Conservation (phyloP, 2,888 invertebrate genomes). For the Heteromurus nitidus region DNA sequence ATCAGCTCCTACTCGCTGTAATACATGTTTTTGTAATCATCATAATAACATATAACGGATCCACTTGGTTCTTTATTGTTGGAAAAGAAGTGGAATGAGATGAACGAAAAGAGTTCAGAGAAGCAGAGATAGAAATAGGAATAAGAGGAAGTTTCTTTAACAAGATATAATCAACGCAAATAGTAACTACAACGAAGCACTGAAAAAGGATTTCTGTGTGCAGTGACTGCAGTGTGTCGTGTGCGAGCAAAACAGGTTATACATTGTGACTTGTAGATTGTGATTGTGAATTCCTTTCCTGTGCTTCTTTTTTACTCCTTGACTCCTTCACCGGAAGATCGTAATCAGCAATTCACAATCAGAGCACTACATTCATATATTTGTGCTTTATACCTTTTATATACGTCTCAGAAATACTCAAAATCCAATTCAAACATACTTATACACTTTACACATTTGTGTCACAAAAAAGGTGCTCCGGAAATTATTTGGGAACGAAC, state of each 20-base stretch:
- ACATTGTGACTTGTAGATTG: slow-evolving; percentile 20
- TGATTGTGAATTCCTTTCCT: slow-evolving; percentile 39
- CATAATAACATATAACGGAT: slow-evolving; percentile 43
- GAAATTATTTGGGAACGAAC: slow-evolving; percentile 33
- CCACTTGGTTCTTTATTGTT: slow-evolving; percentile 6
- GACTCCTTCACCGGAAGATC: slow-evolving; percentile 55
- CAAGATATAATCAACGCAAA: slow-evolving; percentile 37
- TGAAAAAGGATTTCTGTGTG: slow-evolving; percentile 15
- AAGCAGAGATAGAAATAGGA: slow-evolving; percentile 31
- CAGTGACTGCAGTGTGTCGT: slow-evolving; percentile 39
- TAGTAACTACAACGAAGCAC: slow-evolving; percentile 29
- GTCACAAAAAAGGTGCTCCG: slow-evolving; percentile 37
- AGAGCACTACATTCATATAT: slow-evolving; percentile 29
- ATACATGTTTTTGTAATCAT: slow-evolving; percentile 37
- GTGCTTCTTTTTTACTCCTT: slow-evolving; percentile 36
- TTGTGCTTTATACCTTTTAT: slow-evolving; percentile 16
- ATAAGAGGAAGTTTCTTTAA: slow-evolving; percentile 45
- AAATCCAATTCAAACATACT: no score
- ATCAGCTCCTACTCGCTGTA: slow-evolving; percentile 4
- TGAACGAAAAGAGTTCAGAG: slow-evolving; percentile 12
- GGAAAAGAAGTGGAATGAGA: slow-evolving; percentile 8
- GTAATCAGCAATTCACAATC: slow-evolving; percentile 54
- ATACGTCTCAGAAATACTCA: background rate
- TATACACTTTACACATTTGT: slow-evolving; percentile 7
- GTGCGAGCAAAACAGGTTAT: slow-evolving; percentile 54